Base-by-base conservation (phyloP, 2,888 invertebrate species). In the Chironomus riparius region DNA sequence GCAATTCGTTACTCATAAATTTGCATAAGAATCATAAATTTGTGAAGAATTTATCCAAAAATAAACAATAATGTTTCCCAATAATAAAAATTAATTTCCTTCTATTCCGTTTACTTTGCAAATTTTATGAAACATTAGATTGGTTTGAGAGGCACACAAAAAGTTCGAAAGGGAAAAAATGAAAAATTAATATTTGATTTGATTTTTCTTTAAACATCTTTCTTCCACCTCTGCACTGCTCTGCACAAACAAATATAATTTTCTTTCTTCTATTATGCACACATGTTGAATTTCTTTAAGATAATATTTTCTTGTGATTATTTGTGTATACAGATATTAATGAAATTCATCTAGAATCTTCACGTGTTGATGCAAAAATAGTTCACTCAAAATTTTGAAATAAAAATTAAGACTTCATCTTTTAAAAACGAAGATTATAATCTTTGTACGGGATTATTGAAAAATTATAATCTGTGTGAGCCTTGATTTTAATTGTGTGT, bases 151-250 rank as follows among this genome's bases (percentile, higher is more conserved):
- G 56, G 5, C 5, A 18, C n/a, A 56, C 15, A 56, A 56, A 56
- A 18, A 12, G 21, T 62, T 62, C n/a, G 72, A 72, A 56, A 5
- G 72, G 28, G 24, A 48, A 50, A 72, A 72, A 62, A 56, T 56
- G 72, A 72, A 72, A 72, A 72, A 56, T 72, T 62, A 56, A 56
- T 56, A 62, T 62, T 72, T 72, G 61, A 47, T 48, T 70, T 70
- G 4, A 7, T 10, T 10, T 3, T 28, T 28, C 28, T 28, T 38
- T 1, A 10, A 10, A 10, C 2, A 4, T 38, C 10, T 38, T 2
- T 38, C 38, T 2, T 38, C 10, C 7, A 38, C 1, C 38, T 38
- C 38, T 28, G 28, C 4, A 28, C 28, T 28, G 28, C 5, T 28
- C 28, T 38, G 56, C n/a, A 50, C 12, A 50, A 56, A 56, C 18